Evolutionary conservation across 2,113 vertebrate genomes (phyloP), one percentile per base, ranked within the genome.

Genomic region (Xenopus laevis): DNA sequence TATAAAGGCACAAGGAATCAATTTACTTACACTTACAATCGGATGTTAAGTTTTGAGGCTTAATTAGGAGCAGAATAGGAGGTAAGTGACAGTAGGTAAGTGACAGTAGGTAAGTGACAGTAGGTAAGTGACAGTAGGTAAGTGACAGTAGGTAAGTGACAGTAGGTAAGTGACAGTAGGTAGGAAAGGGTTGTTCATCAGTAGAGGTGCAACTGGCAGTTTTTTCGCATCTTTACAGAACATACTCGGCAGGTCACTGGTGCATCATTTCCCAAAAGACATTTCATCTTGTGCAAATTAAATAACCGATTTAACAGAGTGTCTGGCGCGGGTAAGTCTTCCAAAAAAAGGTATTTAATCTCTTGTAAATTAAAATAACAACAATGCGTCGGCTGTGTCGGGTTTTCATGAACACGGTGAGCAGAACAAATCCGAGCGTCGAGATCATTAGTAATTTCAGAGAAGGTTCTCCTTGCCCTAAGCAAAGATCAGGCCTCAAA

Each of bases 341-440:
- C 52, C 64, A 74, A 68, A 65, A 47, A 47, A 47, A 60, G 44
- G 21, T 64, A 50, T 74, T 68, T 67, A 74, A 74, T 66, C 72
- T 74, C 72, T 50, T 74, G 72, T 74, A 74, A 74, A 67, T 74
- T 74, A 60, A 74, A 74, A 74, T 30, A 30, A 72, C 21, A 55
- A 20, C 71, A 57, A 13, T 44, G 40, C 23, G 15, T 17, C 18
- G 15, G 13, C 15, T 0, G 10, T 68, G 69, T 79, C 0, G 20
- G 77, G 68, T 66, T 79, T 73, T 71, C 16, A 0, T 0, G 0
- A 68, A 68, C 67, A 79, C 78, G 68, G 75, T 0, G 12, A 84
- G 82, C 46, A 40, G 83, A 88, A 88, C 83, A 84, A 88, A 87
- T 84, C 83, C n/a, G 79, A 65, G 79, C 52, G 59, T 52, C 44